A percentile compares a stretch with the other conserved stretches of the same genome.
phyloP scores from a whole-genome alignment of 2,113 vertebrate genomes.

The Lipotes vexillifer region DNA sequence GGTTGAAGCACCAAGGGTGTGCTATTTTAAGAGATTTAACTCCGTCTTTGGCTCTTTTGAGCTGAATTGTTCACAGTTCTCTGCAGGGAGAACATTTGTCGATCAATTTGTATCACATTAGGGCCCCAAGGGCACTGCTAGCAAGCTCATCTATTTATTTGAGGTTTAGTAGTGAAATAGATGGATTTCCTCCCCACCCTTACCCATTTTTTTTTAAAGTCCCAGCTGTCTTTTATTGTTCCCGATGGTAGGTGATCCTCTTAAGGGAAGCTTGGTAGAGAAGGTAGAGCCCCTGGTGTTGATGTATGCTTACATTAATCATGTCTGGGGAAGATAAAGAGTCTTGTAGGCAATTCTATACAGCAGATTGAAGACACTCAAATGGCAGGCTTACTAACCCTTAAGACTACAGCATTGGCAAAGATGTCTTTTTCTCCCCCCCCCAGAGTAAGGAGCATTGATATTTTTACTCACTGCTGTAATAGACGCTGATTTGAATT shows the following conservation, averaged over 20 bases:
- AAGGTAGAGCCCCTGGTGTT: not conserved
- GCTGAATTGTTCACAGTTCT: slow-evolving; percentile 9
- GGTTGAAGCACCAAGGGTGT: slow-evolving; percentile 61
- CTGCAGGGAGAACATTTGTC: slow-evolving; percentile 47
- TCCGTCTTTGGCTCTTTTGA: not conserved
- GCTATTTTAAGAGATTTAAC: slow-evolving; percentile 68
- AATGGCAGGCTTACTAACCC: not conserved
- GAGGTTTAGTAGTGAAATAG: slow-evolving; percentile 52
- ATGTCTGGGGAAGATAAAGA: slow-evolving; percentile 10
- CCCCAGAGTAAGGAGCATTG: not conserved
- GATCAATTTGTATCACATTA: slow-evolving; percentile 60
- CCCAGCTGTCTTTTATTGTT: slow-evolving; percentile 47
- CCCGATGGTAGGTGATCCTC: slow-evolving; percentile 19
- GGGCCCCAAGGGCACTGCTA: not conserved
- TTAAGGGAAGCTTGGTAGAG: slow-evolving; percentile 14
- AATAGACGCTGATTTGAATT: not conserved
- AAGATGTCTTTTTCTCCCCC: not conserved
- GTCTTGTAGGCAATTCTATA: not conserved
- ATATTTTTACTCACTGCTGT: not conserved
- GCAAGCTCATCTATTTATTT: slow-evolving; percentile 39
- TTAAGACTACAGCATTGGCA: not conserved
- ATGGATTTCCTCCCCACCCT: slow-evolving; percentile 10
- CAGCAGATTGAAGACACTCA: not conserved
- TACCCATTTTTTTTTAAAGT: not conserved
- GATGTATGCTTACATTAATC: slow-evolving; percentile 11